Evolutionary conservation across 1,140 invertebrate genomes (phyloP).

Genomic region (Ridgeia piscesae): DNA sequence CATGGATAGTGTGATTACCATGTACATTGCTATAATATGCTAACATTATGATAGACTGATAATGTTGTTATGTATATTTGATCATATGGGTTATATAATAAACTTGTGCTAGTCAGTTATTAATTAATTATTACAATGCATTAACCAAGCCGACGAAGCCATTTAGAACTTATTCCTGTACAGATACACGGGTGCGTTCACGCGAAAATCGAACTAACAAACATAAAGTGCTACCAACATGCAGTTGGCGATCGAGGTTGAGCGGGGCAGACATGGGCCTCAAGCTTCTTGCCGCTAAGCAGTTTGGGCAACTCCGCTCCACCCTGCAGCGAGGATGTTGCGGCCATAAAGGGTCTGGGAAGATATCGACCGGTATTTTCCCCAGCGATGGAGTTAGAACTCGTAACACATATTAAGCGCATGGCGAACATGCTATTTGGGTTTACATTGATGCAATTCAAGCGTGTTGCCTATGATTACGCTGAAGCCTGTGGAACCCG

Average conservation of each 20-base stretch:
- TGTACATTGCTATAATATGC: slow-evolving; percentile 1
- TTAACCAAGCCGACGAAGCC: neutral
- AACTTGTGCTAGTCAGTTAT: neutral
- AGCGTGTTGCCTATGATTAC: neutral
- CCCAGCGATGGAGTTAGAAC: slow-evolving; percentile 2
- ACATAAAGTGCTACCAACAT: slow-evolving; percentile 9
- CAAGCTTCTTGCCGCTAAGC: slow-evolving; percentile 10
- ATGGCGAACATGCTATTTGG: slow-evolving; percentile 18
- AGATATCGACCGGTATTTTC: neutral
- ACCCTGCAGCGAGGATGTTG: neutral
- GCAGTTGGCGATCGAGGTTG: slow-evolving; percentile 16
- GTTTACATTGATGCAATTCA: neutral
- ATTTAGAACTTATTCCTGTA: neutral
- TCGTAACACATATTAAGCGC: neutral
- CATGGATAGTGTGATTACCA: slow-evolving; percentile 10
- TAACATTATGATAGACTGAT: slow-evolving; percentile 12
- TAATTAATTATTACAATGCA: slow-evolving; percentile 15
- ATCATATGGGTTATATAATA: slow-evolving; percentile 11
- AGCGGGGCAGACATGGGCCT: neutral
- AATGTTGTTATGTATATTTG: neutral
- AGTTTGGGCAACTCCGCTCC: neutral
- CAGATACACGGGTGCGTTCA: neutral
- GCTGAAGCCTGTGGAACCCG: neutral
- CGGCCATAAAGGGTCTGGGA: neutral
- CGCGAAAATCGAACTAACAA: neutral